Evolutionary conservation across 2,113 vertebrate genomes (phyloP), one percentile per base, ranked within the genome.

Genomic region (Pycnonotus jocosus): DNA sequence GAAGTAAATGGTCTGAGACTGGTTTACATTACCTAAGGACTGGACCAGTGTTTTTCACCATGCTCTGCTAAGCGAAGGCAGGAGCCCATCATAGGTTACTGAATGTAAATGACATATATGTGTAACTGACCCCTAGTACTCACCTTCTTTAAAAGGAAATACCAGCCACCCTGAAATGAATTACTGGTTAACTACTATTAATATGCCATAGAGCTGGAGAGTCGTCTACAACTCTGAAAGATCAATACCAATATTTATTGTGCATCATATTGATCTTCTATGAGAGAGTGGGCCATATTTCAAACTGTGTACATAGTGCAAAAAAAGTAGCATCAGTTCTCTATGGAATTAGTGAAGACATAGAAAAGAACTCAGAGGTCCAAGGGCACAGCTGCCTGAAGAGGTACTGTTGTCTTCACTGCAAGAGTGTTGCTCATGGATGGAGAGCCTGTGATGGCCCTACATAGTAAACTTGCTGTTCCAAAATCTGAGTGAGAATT

Each of bases 161-260:
- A 84, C 70, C 81, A 91, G 89, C 64, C 15, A 5, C 74, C 92
- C 94, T 90, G 56, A 96, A 97, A 97, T 95, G 97, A 98, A 97
- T 98, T 97, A 97, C 96, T 95, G 95, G 96, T 97, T 98, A 98
- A 98, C 95, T 90, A 72, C 98, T 96, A 94, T 97, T 98, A 98
- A 97, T 98, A 97, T 94, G 93, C 96, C 83, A 76, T 86, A 93
- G 90, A 93, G 86, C 82, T n/a, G 11, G 90, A 96, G 96, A 96
- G 92, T 94, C 23, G 37, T 97, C 88, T 97, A 96, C 96, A 97
- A 69, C 86, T 85, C 82, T 92, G 82, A 68, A 90, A 77, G 96
- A 98, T 98, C 97, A 95, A 98, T 98, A 97, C 72, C 64, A 73
- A 89, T 97, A 96, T 98, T 98, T 98, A 97, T 98, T 81, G 96